These are phyloP conservation scores for Gymnopithys bicolor DNA, from an alignment of 2,797 vertebrate species.

Conservation along the genomic window DNA sequence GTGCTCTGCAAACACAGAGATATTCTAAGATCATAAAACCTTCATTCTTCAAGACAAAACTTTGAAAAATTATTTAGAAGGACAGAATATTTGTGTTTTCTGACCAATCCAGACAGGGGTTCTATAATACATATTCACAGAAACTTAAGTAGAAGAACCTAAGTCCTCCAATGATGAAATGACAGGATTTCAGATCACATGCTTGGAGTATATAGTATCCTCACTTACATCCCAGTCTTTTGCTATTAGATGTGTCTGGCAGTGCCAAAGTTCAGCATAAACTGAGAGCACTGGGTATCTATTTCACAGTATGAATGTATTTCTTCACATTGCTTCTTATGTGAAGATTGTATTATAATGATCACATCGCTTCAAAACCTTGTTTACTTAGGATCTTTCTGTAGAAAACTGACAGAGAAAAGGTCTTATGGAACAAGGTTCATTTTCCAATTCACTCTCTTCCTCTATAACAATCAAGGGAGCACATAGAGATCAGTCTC, in stretches of 20 bases:
- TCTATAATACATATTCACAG: background rate
- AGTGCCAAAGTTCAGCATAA: background rate
- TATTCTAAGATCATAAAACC: background rate
- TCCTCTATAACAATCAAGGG: background rate
- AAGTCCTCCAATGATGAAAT: background rate
- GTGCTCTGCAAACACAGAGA: background rate
- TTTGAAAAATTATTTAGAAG: background rate
- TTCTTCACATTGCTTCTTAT: background rate
- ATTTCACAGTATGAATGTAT: background rate
- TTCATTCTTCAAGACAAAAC: background rate
- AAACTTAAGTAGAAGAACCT: background rate
- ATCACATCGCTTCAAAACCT: background rate
- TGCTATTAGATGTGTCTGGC: background rate
- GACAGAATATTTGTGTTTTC: background rate
- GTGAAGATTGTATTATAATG: background rate
- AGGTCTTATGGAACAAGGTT: background rate
- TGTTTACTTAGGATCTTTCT: background rate
- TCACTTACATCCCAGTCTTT: background rate
- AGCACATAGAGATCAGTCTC: background rate
- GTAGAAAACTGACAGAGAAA: background rate
- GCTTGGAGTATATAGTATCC: background rate
- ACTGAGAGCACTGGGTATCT: background rate
- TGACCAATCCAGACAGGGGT: background rate
- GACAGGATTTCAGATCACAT: background rate
- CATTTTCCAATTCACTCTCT: background rate